These are phyloP conservation scores for Drosophila kanekoi DNA, from an alignment of 2,888 invertebrate species.

Conservation along the genomic window DNA sequence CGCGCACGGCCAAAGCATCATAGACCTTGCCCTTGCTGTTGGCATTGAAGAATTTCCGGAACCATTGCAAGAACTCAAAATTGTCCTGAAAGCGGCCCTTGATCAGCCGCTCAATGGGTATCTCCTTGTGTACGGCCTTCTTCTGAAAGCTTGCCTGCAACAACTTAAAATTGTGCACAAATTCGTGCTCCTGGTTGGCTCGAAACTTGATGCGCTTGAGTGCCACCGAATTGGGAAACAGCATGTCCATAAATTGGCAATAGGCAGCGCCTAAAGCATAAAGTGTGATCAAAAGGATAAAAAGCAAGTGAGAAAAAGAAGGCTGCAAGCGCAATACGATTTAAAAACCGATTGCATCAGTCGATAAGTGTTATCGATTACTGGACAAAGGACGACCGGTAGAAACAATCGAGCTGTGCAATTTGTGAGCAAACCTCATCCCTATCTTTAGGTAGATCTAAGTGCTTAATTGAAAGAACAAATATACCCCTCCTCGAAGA, in stretches of 20 bases:
- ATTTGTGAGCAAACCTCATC: too few relatives aligned
- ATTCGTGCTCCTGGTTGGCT: constrained; percentile 89
- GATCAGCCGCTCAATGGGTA: constrained; percentile 87
- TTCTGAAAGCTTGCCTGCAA: constrained; percentile 47
- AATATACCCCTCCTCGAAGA: too few relatives aligned
- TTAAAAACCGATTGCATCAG: too few relatives aligned
- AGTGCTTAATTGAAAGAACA: too few relatives aligned
- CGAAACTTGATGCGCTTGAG: constrained; percentile 98
- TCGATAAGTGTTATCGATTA: neutral
- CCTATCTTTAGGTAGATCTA: too few relatives aligned
- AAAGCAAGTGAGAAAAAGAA: too few relatives aligned
- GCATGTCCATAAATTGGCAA: constrained; percentile 99
- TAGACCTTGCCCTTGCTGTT: constrained; percentile 26
- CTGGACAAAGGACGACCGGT: too few relatives aligned
- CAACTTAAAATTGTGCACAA: constrained; percentile 49
- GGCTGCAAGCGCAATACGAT: too few relatives aligned
- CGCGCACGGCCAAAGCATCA: constrained; percentile 27
- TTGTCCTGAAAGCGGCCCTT: constrained; percentile 99
- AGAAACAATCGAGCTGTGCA: too few relatives aligned
- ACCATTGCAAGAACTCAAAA: constrained; percentile 99
- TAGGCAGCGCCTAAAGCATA: constrained; percentile 93
- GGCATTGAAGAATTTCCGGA: constrained; percentile 49
- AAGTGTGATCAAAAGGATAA: neutral
- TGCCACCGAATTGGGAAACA: constrained; percentile 94
- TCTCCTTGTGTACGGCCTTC: constrained; percentile 51